Percentiles rank a stretch among this genome's conserved stretches.
phyloP scores from a whole-genome alignment of 2,113 vertebrate species.

The Hippoglossus stenolepis region DNA sequence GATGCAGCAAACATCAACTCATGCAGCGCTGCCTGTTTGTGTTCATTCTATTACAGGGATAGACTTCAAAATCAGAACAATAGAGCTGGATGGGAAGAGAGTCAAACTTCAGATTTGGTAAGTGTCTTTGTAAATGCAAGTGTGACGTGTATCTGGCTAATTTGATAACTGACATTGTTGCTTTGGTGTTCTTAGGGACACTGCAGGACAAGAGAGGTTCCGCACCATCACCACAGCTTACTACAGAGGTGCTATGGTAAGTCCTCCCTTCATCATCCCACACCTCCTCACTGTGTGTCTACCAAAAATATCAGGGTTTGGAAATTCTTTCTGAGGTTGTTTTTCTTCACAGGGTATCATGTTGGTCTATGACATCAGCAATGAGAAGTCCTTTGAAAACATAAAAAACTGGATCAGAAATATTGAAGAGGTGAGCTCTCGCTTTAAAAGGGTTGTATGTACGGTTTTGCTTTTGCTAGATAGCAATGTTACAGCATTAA shows the following conservation, averaged over 20 bases:
- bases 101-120: slow-evolving; percentile 99
- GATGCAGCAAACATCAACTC: neutral
- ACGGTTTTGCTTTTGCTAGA: no score
- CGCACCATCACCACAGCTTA: slow-evolving; percentile 96
- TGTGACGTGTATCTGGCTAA: neutral
- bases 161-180: neutral
- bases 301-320: neutral
- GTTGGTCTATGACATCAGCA: slow-evolving; percentile 98
- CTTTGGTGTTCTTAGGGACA: slow-evolving; percentile 86
- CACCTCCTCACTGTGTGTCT: neutral
- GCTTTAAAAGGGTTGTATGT: neutral
- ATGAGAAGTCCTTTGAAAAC: slow-evolving; percentile 98
- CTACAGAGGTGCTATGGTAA: slow-evolving; percentile 95
- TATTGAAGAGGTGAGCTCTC: slow-evolving; percentile 92
- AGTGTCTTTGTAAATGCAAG: slow-evolving; percentile 56
- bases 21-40: neutral
- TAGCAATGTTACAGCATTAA: no score
- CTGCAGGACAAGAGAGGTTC: slow-evolving; percentile 94
- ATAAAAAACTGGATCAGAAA: slow-evolving; percentile 99
- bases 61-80: slow-evolving; percentile 98
- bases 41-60: slow-evolving; percentile 85
- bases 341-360: slow-evolving; percentile 90
- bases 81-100: slow-evolving; percentile 97
- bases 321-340: neutral
- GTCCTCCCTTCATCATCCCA: slow-evolving; percentile 2